Percentiles rank a stretch among this genome's conserved stretches.
These are phyloP conservation scores for Philereme vetulata DNA, from an alignment of 2,888 invertebrate species.

Conservation along the genomic window DNA sequence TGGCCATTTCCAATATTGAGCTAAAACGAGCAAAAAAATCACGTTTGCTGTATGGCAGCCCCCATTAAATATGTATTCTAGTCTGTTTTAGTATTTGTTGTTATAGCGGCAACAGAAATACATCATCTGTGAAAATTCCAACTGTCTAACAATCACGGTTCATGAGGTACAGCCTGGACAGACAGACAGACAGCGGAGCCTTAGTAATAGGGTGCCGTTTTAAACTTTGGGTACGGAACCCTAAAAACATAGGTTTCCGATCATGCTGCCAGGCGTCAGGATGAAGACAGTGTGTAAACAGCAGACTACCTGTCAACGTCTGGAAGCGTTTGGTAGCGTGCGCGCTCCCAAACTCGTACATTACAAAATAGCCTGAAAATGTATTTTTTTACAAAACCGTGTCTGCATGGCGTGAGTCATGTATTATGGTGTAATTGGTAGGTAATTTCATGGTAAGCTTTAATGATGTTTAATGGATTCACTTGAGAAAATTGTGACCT, in stretches of 20 bases:
- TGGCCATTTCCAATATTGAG: too few relatives aligned
- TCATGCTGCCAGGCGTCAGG: conserved; percentile 26
- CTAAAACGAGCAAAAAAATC: too few relatives aligned
- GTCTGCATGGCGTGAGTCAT: conserved; percentile 28
- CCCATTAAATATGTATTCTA: too few relatives aligned
- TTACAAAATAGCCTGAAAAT: conserved; percentile 29
- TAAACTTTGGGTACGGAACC: too few relatives aligned
- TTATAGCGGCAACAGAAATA: too few relatives aligned
- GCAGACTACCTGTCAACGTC: conserved; percentile 33
- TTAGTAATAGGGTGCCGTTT: too few relatives aligned
- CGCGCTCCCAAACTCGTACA: conserved; percentile 29
- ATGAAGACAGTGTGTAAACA: conserved; percentile 41
- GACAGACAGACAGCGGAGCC: too few relatives aligned
- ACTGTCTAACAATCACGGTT: too few relatives aligned
- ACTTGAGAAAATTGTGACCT: conserved; percentile 6
- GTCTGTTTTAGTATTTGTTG: too few relatives aligned
- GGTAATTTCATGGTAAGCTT: conserved; percentile 11
- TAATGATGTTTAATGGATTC: conserved; percentile 22
- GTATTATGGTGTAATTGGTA: conserved; percentile 17
- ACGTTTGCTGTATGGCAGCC: too few relatives aligned
- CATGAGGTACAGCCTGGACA: too few relatives aligned
- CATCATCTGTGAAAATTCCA: too few relatives aligned
- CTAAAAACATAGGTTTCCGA: conserved; percentile 7
- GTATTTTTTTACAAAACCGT: conserved; percentile 27
- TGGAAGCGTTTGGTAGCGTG: conserved; percentile 34